Evolutionary conservation across 2,797 vertebrate species (phyloP), one percentile per base, ranked within the genome.

Genomic region (Anabas testudineus): DNA sequence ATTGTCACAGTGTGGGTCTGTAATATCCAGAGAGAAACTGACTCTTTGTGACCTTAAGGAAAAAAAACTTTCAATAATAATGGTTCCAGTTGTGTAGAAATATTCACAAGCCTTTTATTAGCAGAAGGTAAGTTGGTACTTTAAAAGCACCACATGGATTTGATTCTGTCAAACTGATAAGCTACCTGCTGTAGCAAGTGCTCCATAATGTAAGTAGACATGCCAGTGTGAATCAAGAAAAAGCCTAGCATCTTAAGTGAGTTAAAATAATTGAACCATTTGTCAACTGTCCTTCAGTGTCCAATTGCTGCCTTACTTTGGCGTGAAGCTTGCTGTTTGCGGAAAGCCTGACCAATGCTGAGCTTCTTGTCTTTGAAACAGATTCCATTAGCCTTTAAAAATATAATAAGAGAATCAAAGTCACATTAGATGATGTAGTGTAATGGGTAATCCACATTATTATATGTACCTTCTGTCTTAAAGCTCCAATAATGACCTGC

Each of bases 331-430:
- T 93, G 92, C 41, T 91, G 92, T 74, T 93, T 97, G 80, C 92
- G 93, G 87, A 96, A 78, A 46, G 96, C 96, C 69, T 94, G 95
- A 75, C 94, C 94, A 72, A 97, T 94, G 86, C 91, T 94, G 85
- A 96, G 79, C 84, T 91, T 95, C 90, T 93, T 96, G 85, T 94
- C 92, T 72, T 93, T 95, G 72, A 95, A 95, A 81, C 76, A 90
- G 76, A 97, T 78, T 54, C 88, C 93, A 71, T 92, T 92, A 70
- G 81, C 88, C 96, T 90, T 71, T 3, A 46, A 72, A 1, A 9
- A 14, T 42, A 7, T 0, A 39, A 24, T 88, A 76, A 67, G 83
- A 48, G 78, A 59, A 12, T 0, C 55, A 4, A 4, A 1, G 0
- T 2, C 7, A 53, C 18, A 37, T 47, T 34, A 61, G 13, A 37